A percentile compares a stretch with the other conserved stretches of the same genome.
Conservation (phyloP, 2,113 vertebrate species). For the Scartelaos histophorus region DNA sequence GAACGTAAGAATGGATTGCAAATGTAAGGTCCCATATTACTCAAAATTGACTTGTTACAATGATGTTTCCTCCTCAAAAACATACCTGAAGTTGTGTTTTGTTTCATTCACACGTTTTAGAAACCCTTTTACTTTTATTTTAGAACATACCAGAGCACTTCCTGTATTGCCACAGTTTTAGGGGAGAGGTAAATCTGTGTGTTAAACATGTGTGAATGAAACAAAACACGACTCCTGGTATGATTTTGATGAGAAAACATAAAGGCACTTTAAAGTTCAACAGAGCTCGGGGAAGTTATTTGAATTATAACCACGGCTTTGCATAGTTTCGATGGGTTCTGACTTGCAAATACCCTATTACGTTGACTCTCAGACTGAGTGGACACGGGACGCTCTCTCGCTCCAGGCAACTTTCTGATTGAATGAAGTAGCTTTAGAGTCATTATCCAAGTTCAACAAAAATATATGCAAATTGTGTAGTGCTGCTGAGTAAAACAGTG, state of each 20-base stretch:
- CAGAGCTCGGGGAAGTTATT: background rate
- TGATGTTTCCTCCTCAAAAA: no score
- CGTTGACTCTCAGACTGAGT: background rate
- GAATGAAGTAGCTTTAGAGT: constrained; percentile 3
- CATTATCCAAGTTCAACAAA: constrained; percentile 2
- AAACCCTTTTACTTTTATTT: no score
- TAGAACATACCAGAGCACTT: no score
- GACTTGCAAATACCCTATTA: constrained; percentile 7
- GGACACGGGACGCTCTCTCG: background rate
- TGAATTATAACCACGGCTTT: background rate
- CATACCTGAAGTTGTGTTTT: no score
- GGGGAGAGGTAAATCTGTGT: no score
- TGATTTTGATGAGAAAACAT: no score
- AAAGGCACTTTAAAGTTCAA: background rate
- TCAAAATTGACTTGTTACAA: no score
- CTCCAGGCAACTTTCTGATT: background rate
- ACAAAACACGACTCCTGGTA: no score
- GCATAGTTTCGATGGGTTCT: background rate
- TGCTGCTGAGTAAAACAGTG: background rate
- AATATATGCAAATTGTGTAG: background rate
- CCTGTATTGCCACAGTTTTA: no score
- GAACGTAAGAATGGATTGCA: background rate
- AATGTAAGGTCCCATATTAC: background rate
- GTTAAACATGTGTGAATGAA: no score
- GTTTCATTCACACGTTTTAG: no score